Evolutionary conservation across 2,797 vertebrate species (phyloP), one percentile per base, ranked within the genome.

Genomic region (Tolypeutes matacus): DNA sequence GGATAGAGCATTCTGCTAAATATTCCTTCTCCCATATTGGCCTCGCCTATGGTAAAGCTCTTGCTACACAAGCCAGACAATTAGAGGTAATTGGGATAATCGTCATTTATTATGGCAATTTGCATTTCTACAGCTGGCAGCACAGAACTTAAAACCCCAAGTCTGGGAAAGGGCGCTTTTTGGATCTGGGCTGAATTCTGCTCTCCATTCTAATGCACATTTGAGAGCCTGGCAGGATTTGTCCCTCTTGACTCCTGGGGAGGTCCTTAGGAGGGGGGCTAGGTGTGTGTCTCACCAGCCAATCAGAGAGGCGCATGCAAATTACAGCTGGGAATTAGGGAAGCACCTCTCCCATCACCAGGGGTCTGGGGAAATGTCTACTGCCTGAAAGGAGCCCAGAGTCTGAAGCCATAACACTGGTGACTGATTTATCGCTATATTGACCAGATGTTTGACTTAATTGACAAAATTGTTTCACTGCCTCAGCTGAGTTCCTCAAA

Each of bases 21-120:
- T 14, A 77, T 62, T 70, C 67, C 36, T 31, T 93, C 62, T 96
- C 82, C 70, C 51, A 91, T 81, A 36, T 81, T 20, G 13, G 76
- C 89, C 76, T 96, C 69, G 80, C 86, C 95, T 93, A 53, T 78
- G 80, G 92, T 93, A 96, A 97, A 87, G 60, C 49, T 95, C 89
- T 91, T 94, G 92, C 95, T 89, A 82, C 93, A 96, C 80, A 91
- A 96, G 95, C 94, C 87, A 97, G 93, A 97, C 95, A 97, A 97
- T 97, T 97, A 97, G 95, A 97, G 96, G 95, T 97, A 97, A 97
- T 97, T 97, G 96, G 95, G 95, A 97, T 96, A 97, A 97, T 96
- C 42, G 70, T 86, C 96, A 96, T 97, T 97, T 97, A 97, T 97
- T 97, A 97, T 95, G 95, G 92, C 90, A 96, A 96, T 97, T 97